phyloP scores from a whole-genome alignment of 2,888 invertebrate genomes.

The Hydraecia micacea region DNA sequence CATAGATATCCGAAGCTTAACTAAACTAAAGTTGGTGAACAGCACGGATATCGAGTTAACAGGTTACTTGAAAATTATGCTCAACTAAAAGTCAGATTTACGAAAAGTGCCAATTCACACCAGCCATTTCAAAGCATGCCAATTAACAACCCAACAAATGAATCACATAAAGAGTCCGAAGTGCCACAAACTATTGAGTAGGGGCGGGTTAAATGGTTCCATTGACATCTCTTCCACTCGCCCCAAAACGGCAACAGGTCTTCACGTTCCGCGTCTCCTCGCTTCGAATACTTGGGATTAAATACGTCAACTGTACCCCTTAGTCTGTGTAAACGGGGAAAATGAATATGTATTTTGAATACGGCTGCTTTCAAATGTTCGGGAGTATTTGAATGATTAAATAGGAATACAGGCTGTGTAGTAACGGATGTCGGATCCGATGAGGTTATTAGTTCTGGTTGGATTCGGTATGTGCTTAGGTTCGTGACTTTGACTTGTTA shows the following conservation, averaged over 20 bases:
- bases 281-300: conserved; percentile 53
- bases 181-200: conserved; percentile 57
- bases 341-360: conserved; percentile 67
- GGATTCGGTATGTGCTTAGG: conserved; percentile 20
- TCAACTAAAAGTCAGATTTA: background rate
- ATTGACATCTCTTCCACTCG: conserved; percentile 56
- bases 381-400: conserved; percentile 56
- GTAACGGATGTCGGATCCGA: conserved; percentile 25
- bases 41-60: too few relatives aligned
- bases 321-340: conserved; percentile 51
- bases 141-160: conserved; percentile 47
- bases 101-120: background rate
- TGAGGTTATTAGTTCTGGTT: conserved; percentile 39
- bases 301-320: conserved; percentile 52
- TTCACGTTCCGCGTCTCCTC: conserved; percentile 51
- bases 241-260: conserved; percentile 62
- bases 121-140: background rate
- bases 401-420: conserved; percentile 40
- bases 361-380: conserved; percentile 46
- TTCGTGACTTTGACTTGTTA: background rate
- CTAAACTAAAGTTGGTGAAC: background rate
- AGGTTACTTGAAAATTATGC: background rate
- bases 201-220: conserved; percentile 55
- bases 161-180: conserved; percentile 39
- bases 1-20: too few relatives aligned